Conservation (phyloP, 2,113 vertebrate genomes). For the Rhombomys opimus region DNA sequence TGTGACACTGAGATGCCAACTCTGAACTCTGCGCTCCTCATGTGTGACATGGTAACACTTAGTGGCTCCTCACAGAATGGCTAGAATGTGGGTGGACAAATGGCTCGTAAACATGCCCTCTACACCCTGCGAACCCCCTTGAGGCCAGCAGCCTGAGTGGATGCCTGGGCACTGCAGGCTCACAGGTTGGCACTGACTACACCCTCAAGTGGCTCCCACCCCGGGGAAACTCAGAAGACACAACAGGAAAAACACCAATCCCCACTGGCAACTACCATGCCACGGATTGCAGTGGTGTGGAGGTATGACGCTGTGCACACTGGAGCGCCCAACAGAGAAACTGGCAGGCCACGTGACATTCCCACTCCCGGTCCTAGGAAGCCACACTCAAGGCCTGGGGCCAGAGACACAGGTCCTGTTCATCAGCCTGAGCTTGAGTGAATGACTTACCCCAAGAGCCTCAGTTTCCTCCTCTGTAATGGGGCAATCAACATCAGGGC, state of each 20-base stretch:
- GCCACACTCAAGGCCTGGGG: accelerated
- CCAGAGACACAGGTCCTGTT: neutral
- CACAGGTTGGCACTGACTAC: neutral
- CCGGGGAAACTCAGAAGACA: neutral
- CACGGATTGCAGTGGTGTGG: neutral
- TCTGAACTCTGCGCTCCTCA: neutral
- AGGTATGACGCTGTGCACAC: neutral
- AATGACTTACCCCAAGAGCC: neutral
- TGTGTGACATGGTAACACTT: neutral
- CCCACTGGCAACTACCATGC: constrained; percentile 13
- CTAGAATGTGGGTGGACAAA: no score
- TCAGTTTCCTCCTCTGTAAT: constrained; percentile 30
- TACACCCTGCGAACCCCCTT: neutral
- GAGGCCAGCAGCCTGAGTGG: neutral
- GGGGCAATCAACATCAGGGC: neutral
- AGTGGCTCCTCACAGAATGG: neutral
- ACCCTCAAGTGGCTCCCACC: neutral
- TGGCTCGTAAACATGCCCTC: neutral
- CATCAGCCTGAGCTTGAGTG: neutral
- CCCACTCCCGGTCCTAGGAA: neutral
- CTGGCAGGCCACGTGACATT: neutral
- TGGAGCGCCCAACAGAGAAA: neutral
- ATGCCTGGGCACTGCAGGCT: neutral
- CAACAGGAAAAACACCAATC: neutral
- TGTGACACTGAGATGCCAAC: neutral